Base-by-base conservation (phyloP, 2,113 vertebrate genomes). In the Siphamia tubifer region DNA sequence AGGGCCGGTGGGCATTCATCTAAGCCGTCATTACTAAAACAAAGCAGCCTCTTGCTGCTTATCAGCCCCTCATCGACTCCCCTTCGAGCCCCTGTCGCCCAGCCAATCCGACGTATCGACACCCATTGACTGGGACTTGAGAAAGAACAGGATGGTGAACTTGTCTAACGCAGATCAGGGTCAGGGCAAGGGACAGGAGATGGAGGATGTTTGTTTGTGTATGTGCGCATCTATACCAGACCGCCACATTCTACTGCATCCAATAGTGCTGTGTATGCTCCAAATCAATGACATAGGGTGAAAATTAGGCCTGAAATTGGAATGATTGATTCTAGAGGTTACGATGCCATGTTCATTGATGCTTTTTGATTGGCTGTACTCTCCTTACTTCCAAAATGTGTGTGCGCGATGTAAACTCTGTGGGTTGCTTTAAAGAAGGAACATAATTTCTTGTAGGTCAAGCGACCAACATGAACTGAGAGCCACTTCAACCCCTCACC, bases 1-100 rank as follows among this genome's bases (percentile, higher is more conserved):
- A 57, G 72, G 48, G 68, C 55, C 58, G n/a, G 1, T 44, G 67
- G 68, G 68, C 34, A 43, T 79, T 74, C 28, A 53, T 90, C 90
- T 92, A 91, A 90, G 90, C 87, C 83, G 31, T 91, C 90, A 92
- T 93, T 93, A 92, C 86, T 89, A 85, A 93, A 93, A 93, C 92
- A 93, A 92, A 92, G 88, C 86, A 86, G 88, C 87, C 79, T 82
- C 84, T 75, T 47, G 47, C 74, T 74, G 76, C 85, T 88, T 86
- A 87, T 92, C 89, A 89, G 85, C 68, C 61, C 68, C 75, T 82
- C 86, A 92, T 92, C 84, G 92, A 93, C 88, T 90, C 78, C 43
- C 55, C 82, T 78, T 75, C 36, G n/a, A 72, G 86, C 60, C 69
- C 60, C 87, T 83, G 87, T 88, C 83, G 27, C 48, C 57, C 20